Conservation (phyloP, 1,140 invertebrate species). For the Probaryconus sp. region DNA sequence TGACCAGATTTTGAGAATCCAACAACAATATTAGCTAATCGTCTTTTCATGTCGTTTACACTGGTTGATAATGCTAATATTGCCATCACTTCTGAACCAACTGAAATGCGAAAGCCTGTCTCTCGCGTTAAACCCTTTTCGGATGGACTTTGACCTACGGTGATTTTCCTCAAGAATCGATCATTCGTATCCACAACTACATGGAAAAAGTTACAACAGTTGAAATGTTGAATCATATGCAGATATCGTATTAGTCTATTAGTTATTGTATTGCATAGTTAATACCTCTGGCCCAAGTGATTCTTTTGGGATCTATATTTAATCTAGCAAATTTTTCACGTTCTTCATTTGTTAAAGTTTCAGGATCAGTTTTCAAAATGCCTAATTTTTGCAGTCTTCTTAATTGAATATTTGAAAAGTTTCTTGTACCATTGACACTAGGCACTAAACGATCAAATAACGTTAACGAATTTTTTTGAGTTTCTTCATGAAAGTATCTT, state of each 20-base stretch:
- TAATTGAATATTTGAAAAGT: slow-evolving; percentile 91
- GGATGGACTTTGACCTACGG: slow-evolving; percentile 92
- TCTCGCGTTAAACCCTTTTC: slow-evolving; percentile 93
- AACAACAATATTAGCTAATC: slow-evolving; percentile 95
- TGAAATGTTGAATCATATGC: background rate
- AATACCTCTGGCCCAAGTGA: slow-evolving; percentile 95
- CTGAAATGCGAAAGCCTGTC: slow-evolving; percentile 94
- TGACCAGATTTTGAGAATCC: slow-evolving; percentile 90
- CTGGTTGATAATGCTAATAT: slow-evolving; percentile 87
- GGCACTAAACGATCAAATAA: slow-evolving; percentile 94
- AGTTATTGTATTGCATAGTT: background rate
- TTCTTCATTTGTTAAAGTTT: slow-evolving; percentile 88
- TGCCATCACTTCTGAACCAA: slow-evolving; percentile 99
- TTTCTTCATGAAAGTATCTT: slow-evolving; percentile 98
- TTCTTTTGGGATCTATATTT: slow-evolving; percentile 93
- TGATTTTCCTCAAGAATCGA: slow-evolving; percentile 95
- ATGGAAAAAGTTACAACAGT: background rate
- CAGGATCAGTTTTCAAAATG: slow-evolving; percentile 93
- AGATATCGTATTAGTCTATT: background rate
- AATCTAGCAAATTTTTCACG: slow-evolving; percentile 89
- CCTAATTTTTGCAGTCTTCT: slow-evolving; percentile 88
- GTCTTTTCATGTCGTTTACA: slow-evolving; percentile 91
- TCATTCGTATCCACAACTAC: slow-evolving; percentile 98
- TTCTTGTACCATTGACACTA: slow-evolving; percentile 84
- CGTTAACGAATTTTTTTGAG: slow-evolving; percentile 88